Base-by-base conservation (phyloP, 2,113 vertebrate species). In the Ageneiosus marmoratus region DNA sequence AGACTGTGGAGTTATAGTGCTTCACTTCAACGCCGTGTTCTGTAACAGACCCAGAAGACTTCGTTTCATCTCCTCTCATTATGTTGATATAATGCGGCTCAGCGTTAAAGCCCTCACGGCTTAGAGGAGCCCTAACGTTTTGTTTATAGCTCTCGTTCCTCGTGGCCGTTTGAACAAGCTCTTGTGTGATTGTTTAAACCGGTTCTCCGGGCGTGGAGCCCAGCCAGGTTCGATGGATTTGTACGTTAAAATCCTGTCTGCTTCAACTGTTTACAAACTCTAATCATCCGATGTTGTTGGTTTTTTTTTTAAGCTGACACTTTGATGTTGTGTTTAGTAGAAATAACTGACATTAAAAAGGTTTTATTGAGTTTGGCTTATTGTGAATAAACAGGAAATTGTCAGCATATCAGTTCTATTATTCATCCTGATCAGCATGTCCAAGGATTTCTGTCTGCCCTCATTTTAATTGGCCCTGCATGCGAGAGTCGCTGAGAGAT, bases 161-260 rank as follows among this genome's bases (percentile, higher is more conserved):
- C 70, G 56, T 73, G 51, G 55, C 67, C 46, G 80, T 88, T 72
- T 44, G 73, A 80, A 82, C 63, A 58, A 62, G 67, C 37, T 83
- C 83, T 67, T 74, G 84, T 83, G 75, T 51, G 67, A 85, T 69
- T 62, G 20, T 88, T 90, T 77, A 67, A 70, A 73, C 58, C 77
- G 80, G 44, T 88, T 50, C 67, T 75, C 70, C 83, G 87, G 91
- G 86, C 84, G 85, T 88, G 83, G 87, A 82, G 86, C 88, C 58
- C 84, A 63, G 87, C 77, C 89, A 88, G 78, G 88, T 88, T 84
- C 50, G 77, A 86, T 83, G 69, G 92, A 89, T 85, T 84, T 88
- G 83, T 89, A 75, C 82, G 79, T 83, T 92, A 91, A 90, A 94
- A 94, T 92, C 92, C 92, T 93, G 93, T 89, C 88, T 76, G 51